These are phyloP conservation scores for Eulemur albifrons DNA, from an alignment of 2,797 vertebrate genomes.

Conservation along the genomic window DNA sequence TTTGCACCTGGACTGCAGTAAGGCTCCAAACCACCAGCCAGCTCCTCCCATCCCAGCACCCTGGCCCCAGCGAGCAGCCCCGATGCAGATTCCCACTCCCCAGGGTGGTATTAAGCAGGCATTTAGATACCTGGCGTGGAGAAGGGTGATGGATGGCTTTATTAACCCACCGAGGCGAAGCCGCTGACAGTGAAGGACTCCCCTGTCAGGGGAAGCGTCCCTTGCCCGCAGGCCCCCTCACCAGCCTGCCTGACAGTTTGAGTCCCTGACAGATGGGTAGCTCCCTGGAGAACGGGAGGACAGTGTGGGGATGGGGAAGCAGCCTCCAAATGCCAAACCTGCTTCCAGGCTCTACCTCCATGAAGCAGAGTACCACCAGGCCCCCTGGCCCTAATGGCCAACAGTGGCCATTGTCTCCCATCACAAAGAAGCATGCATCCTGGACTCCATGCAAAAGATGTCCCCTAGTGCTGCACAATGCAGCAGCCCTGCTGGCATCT, in stretches of 20 bases:
- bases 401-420: not conserved
- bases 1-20: not conserved
- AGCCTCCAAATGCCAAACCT: not conserved
- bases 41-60: constrained; percentile 71
- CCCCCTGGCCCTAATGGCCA: not conserved
- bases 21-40: not conserved
- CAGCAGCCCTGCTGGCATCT: not conserved
- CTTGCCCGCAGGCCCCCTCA: constrained; percentile 64
- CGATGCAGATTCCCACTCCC: constrained; percentile 60
- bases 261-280: constrained; percentile 68
- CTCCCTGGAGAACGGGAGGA: not conserved
- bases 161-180: constrained; percentile 82
- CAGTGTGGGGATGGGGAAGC: not conserved
- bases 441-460: accelerated
- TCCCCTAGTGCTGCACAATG: not conserved
- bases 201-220: constrained; percentile 58
- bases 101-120: constrained; percentile 80
- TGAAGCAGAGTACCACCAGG: not conserved
- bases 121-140: constrained; percentile 84
- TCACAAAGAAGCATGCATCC: not conserved
- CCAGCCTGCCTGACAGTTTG: constrained; percentile 53
- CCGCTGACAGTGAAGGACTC: constrained; percentile 78
- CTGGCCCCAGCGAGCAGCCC: constrained; percentile 69
- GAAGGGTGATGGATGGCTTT: constrained; percentile 85
- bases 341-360: not conserved